These are phyloP conservation scores for Macaria notata DNA, from an alignment of 2,888 invertebrate genomes.

Conservation along the genomic window DNA sequence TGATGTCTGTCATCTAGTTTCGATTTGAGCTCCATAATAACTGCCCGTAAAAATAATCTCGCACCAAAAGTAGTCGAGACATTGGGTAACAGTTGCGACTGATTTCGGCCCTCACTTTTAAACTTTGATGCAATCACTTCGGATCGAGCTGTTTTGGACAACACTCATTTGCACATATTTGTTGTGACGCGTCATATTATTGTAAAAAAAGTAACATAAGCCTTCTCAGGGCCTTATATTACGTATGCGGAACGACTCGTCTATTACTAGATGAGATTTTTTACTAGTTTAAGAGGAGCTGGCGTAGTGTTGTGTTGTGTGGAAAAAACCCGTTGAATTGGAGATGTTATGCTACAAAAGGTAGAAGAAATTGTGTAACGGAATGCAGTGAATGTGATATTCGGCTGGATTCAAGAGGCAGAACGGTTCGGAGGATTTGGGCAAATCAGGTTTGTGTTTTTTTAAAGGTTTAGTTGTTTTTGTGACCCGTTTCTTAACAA, in stretches of 20 bases:
- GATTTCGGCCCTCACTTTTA: slow-evolving; percentile 4
- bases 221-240: slow-evolving; percentile 6
- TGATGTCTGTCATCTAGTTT: too few relatives aligned
- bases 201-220: background rate
- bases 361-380: background rate
- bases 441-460: background rate
- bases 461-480: too few relatives aligned
- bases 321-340: background rate
- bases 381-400: background rate
- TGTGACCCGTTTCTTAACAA: too few relatives aligned
- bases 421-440: background rate
- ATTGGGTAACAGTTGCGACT: slow-evolving; percentile 1
- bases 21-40: too few relatives aligned
- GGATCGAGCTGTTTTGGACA: background rate
- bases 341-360: background rate
- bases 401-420: too few relatives aligned
- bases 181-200: background rate
- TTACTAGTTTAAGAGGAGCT: background rate
- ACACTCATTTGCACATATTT: background rate
- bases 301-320: slow-evolving; percentile 12
- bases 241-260: slow-evolving; percentile 17
- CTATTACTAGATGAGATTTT: slow-evolving; percentile 4
- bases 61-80: background rate
- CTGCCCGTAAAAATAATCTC: too few relatives aligned
- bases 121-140: background rate